Evolutionary conservation across 2,797 vertebrate species (phyloP), one percentile per base, ranked within the genome.

Genomic region (Morus bassanus): DNA sequence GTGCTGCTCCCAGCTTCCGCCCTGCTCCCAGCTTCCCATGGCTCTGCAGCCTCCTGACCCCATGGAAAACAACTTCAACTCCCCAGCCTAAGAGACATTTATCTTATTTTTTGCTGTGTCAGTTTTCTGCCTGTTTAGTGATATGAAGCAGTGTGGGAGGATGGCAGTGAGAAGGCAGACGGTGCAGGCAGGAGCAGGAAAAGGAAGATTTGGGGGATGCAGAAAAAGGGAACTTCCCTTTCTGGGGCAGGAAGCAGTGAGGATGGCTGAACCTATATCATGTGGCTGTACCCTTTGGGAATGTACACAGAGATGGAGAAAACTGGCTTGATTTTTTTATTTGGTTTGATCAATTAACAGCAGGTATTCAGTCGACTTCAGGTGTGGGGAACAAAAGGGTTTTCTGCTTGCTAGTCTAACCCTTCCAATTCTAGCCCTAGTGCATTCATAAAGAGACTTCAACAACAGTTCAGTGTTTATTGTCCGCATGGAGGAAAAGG

Each of bases 1-100:
- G 53, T 1, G 0, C 37, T 1, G 2, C 18, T 27, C 31, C 24
- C 5, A 39, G 37, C 37, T 39, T 39, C 37, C 37, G 2, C 28
- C 27, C 51, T 1, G 1, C 28, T 76, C 39, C 39, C 27, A 24
- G 17, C 11, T 10, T 69, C 31, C 27, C 22, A 27, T 0, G 2
- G 31, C 23, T 61, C 54, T 46, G 48, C 43, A 87, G 61, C 61
- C 23, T 23, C 56, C 50, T n/a, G n/a, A 63, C 50, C 19, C 37
- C 6, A 3, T 1, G 10, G 48, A 69, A 70, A 78, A 74, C 7
- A 10, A 35, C 18, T 46, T 48, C 65, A 67, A 3, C 25, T 87
- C 37, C 24, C 45, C 27, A 53, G 39, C 8, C n/a, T 17, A 24
- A 72, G 46, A 54, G 23, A 23, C 8, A 30, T 53, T 75, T 41